Percentiles rank a stretch among this genome's conserved stretches.
phyloP scores from a whole-genome alignment of 2,113 vertebrate genomes.

The Calypte anna region DNA sequence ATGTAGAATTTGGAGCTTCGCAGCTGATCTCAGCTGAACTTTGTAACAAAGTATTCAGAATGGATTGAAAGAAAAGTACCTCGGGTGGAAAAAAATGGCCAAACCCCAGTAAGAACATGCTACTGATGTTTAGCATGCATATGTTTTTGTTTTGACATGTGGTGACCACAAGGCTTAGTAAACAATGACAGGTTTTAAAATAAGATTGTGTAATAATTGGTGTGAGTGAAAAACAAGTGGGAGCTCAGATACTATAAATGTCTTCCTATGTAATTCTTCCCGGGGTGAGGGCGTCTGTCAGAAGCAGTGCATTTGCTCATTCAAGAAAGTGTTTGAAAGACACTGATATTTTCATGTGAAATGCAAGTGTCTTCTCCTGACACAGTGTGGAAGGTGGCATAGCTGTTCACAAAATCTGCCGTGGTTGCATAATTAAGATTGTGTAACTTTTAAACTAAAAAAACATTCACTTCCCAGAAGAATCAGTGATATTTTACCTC shows the following conservation, averaged over 20 bases:
- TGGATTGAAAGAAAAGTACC: not conserved
- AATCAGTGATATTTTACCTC: not conserved
- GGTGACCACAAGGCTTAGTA: constrained; percentile 18
- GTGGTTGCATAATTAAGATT: constrained; percentile 3
- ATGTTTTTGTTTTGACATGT: constrained; percentile 38
- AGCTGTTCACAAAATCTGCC: not conserved
- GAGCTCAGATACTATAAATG: constrained; percentile 26
- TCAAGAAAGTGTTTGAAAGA: constrained; percentile 19
- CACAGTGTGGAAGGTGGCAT: constrained; percentile 4
- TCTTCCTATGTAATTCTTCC: not conserved
- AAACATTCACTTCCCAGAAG: constrained; percentile 25
- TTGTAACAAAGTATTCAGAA: not conserved
- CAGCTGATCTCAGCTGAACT: not conserved
- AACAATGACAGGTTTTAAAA: constrained; percentile 49
- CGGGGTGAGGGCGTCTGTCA: not conserved
- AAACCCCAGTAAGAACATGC: not conserved
- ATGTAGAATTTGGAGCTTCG: not conserved
- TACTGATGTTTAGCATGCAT: not conserved
- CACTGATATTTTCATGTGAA: constrained; percentile 9
- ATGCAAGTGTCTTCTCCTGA: constrained; percentile 3
- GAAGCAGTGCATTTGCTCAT: not conserved
- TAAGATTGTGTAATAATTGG: constrained; percentile 21
- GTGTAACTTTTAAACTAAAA: constrained; percentile 34
- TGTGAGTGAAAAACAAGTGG: constrained; percentile 18
- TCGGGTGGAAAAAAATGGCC: not conserved